phyloP scores from a whole-genome alignment of 2,888 invertebrate species.

The Oegoconia quadripuncta region DNA sequence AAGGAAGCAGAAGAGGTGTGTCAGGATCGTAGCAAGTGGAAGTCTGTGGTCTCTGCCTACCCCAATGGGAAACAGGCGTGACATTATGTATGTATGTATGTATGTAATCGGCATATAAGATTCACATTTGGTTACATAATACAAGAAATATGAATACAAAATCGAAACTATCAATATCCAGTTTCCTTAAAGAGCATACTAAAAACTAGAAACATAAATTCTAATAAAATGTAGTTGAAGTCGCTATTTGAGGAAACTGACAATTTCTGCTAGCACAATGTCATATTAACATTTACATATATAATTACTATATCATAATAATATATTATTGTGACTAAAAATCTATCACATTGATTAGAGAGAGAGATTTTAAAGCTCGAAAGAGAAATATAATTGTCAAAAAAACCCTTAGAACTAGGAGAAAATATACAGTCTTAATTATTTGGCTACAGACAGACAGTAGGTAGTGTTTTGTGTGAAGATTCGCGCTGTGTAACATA shows the following conservation, averaged over 20 bases:
- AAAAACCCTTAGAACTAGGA: slow-evolving; percentile 8
- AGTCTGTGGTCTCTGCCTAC: too few relatives aligned
- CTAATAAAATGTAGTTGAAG: too few relatives aligned
- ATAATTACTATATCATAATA: neutral
- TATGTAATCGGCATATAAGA: too few relatives aligned
- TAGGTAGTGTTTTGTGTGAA: slow-evolving; percentile 3
- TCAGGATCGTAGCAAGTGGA: too few relatives aligned
- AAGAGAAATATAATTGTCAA: slow-evolving; percentile 4
- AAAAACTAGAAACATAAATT: too few relatives aligned
- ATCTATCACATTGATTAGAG: slow-evolving; percentile 11
- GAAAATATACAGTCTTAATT: slow-evolving; percentile 25
- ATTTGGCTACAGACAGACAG: slow-evolving; percentile 22
- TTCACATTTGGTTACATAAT: neutral
- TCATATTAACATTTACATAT: neutral
- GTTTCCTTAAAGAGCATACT: neutral
- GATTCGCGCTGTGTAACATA: neutral
- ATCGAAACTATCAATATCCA: neutral
- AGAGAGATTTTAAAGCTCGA: slow-evolving; percentile 9
- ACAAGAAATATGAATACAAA: neutral
- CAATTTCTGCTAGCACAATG: too few relatives aligned
- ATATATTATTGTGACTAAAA: slow-evolving; percentile 3
- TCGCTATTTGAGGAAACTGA: too few relatives aligned
- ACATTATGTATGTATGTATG: too few relatives aligned
- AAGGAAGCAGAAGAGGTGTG: too few relatives aligned
- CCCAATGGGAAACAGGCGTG: too few relatives aligned